These are phyloP conservation scores for Epicauta chinensis DNA, from an alignment of 1,140 invertebrate genomes.

Conservation along the genomic window DNA sequence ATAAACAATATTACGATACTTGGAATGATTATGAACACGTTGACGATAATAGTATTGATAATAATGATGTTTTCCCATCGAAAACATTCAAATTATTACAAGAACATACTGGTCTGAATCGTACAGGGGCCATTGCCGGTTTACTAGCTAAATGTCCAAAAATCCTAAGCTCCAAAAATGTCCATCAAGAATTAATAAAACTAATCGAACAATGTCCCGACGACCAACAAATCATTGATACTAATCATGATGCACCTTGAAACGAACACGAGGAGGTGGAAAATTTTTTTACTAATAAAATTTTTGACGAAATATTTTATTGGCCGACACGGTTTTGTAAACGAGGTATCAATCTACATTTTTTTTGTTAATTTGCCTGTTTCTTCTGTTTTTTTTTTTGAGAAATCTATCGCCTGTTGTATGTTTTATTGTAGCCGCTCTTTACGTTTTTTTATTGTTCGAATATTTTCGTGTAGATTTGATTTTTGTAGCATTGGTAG, in stretches of 20 bases:
- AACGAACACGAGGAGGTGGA: slow-evolving; percentile 24
- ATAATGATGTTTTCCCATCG: slow-evolving; percentile 48
- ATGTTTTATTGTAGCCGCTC: slow-evolving; percentile 28
- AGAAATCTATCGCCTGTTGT: slow-evolving; percentile 19
- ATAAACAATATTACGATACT: slow-evolving; percentile 54
- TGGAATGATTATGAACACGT: slow-evolving; percentile 47
- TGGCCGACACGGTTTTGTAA: slow-evolving; percentile 18
- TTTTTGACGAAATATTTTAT: slow-evolving; percentile 23
- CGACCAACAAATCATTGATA: slow-evolving; percentile 19
- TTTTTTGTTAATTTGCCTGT: slow-evolving; percentile 4
- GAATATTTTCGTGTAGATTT: neutral
- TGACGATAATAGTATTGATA: slow-evolving; percentile 39
- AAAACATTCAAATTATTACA: slow-evolving; percentile 46
- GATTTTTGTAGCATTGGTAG: slow-evolving; percentile 23
- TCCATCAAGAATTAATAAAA: slow-evolving; percentile 44
- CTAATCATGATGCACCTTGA: slow-evolving; percentile 37
- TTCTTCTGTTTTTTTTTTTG: slow-evolving; percentile 23
- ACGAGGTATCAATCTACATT: slow-evolving; percentile 25
- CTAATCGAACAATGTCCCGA: slow-evolving; percentile 28
- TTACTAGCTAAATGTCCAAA: slow-evolving; percentile 47
- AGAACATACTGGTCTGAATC: slow-evolving; percentile 37
- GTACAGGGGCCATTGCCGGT: slow-evolving; percentile 37
- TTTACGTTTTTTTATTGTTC: slow-evolving; percentile 26
- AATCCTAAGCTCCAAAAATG: slow-evolving; percentile 51
- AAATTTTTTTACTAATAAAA: slow-evolving; percentile 19